A percentile compares a stretch with the other conserved stretches of the same genome.
Conservation (phyloP, 2,113 vertebrate species). For the Strix aluco region DNA sequence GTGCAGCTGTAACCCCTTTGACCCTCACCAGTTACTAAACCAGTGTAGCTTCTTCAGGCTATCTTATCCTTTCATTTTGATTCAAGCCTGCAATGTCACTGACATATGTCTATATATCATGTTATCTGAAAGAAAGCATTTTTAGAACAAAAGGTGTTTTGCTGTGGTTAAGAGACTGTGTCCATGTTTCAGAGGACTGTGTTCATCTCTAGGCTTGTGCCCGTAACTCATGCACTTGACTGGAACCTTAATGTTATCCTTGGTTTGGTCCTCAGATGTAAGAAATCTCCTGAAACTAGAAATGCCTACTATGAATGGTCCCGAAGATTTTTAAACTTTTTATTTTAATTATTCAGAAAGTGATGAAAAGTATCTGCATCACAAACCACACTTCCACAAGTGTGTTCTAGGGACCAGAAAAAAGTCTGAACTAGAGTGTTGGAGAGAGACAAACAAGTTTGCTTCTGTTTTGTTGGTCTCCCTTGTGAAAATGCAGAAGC, state of each 20-base stretch:
- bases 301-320: background rate
- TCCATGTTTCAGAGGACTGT: background rate
- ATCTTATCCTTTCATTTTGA: conserved; percentile 29
- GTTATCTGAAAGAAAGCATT: background rate
- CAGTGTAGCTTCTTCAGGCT: conserved; percentile 20
- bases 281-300: background rate
- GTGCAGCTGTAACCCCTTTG: conserved; percentile 10
- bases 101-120: conserved; percentile 54
- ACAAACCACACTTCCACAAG: background rate
- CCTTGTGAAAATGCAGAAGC: background rate
- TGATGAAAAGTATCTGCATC: background rate
- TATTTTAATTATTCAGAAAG: background rate
- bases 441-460: background rate
- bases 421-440: background rate
- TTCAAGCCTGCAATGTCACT: conserved; percentile 45
- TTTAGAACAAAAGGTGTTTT: background rate
- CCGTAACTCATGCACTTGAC: background rate
- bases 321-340: background rate
- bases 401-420: background rate
- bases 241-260: background rate
- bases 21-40: conserved; percentile 48
- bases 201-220: background rate
- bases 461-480: background rate
- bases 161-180: background rate
- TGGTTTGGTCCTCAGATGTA: background rate